These are phyloP conservation scores for Leucophenga varia DNA, from an alignment of 1,140 invertebrate genomes.

Conservation along the genomic window DNA sequence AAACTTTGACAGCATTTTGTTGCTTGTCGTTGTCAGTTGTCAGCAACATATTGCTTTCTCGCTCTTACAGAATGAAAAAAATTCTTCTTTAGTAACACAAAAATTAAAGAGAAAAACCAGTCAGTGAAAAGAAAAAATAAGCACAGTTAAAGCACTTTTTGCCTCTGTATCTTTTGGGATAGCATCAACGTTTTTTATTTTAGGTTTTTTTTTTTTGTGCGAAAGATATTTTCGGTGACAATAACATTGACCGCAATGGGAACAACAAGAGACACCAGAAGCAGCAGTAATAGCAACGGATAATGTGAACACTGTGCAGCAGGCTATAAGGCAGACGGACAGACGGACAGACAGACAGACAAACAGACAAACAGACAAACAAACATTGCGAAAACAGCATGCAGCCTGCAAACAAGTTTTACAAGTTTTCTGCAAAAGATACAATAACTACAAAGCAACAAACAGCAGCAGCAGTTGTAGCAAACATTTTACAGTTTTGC, in stretches of 20 bases:
- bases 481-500: constrained; percentile 3
- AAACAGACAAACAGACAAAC: no score
- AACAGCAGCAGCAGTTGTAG: constrained; percentile 35
- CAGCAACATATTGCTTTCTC: constrained; percentile 37
- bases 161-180: no score
- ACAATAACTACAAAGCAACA: constrained; percentile 38
- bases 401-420: constrained; percentile 46
- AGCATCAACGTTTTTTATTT: no score
- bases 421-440: constrained; percentile 46
- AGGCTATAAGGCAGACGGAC: no score
- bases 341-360: no score
- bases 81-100: no score
- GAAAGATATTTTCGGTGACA: constrained; percentile 50
- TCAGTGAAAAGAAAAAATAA: no score
- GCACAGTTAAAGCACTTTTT: no score
- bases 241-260: constrained; percentile 43
- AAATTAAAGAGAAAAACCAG: no score
- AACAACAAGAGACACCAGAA: constrained; percentile 10
- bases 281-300: constrained; percentile 5
- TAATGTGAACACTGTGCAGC: background rate
- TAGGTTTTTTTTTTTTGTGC: background rate
- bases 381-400: background rate
- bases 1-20: constrained; percentile 2
- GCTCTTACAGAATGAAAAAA: no score
- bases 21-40: constrained; percentile 4